phyloP scores from a whole-genome alignment of 2,797 vertebrate species.

The Amblyraja radiata region DNA sequence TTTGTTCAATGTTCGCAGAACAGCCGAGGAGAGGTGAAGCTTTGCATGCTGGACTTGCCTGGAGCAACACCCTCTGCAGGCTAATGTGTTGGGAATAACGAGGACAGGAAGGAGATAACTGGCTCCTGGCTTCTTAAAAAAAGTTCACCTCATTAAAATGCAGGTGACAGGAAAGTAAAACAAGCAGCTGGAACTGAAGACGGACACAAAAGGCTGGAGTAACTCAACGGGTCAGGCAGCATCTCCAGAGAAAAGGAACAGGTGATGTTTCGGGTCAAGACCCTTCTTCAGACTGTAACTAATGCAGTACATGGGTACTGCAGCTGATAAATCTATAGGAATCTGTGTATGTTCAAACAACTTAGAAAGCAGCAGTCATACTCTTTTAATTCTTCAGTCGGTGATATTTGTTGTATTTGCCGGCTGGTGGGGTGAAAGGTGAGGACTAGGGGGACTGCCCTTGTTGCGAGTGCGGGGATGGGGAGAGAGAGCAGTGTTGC shows the following conservation, averaged over 20 bases:
- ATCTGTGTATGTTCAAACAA: not conserved
- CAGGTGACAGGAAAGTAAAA: not conserved
- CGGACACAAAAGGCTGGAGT: too few species aligned
- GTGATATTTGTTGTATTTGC: too few species aligned
- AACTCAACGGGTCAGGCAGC: too few species aligned
- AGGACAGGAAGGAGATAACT: constrained; percentile 22
- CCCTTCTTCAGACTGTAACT: too few species aligned
- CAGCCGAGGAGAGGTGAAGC: not conserved
- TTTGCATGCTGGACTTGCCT: constrained; percentile 8
- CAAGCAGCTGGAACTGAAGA: not conserved
- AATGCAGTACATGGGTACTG: not conserved
- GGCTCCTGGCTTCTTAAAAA: not conserved
- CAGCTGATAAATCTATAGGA: not conserved
- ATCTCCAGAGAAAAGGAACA: too few species aligned
- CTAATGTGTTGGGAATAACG: not conserved
- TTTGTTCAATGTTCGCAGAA: constrained; percentile 14
- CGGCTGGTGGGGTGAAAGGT: too few species aligned
- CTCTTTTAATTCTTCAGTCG: too few species aligned
- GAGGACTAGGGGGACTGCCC: too few species aligned
- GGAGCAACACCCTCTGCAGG: not conserved
- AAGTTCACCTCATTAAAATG: constrained; percentile 15
- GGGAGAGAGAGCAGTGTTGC: too few species aligned
- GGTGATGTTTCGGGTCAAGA: too few species aligned
- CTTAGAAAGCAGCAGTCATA: too few species aligned
- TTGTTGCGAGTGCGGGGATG: too few species aligned